Conservation (phyloP, 2,113 vertebrate species). For the Nerophis lumbriciformis region DNA sequence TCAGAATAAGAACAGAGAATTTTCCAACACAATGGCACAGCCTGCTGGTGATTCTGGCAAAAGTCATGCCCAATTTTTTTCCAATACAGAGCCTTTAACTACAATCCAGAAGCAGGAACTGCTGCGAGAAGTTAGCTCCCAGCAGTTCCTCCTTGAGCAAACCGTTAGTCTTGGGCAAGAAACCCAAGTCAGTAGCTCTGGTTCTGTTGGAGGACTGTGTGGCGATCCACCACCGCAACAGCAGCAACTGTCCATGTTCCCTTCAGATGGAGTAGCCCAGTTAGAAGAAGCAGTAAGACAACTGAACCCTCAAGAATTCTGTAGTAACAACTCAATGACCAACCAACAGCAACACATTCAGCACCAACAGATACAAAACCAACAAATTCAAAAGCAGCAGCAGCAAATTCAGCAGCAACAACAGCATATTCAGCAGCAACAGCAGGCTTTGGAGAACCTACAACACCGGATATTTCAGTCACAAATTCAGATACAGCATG, state of each 20-base stretch:
- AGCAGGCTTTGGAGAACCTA: conserved; percentile 79
- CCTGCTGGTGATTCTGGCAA: conserved; percentile 81
- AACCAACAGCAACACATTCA: conserved; percentile 83
- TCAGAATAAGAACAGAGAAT: conserved; percentile 71
- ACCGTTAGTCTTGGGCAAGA: conserved; percentile 79
- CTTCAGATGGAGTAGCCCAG: conserved; percentile 82
- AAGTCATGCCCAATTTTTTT: conserved; percentile 76
- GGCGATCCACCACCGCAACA: conserved; percentile 75
- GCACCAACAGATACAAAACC: conserved; percentile 76
- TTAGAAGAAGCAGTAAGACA: conserved; percentile 92
- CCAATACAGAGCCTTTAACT: conserved; percentile 75
- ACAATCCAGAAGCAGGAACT: conserved; percentile 88
- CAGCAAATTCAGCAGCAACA: conserved; percentile 73
- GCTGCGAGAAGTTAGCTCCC: conserved; percentile 73
- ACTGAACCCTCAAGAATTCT: conserved; percentile 84
- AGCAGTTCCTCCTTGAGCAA: conserved; percentile 74
- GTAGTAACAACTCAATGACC: conserved; percentile 76
- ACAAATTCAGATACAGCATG: conserved; percentile 88
- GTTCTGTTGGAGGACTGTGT: conserved; percentile 56
- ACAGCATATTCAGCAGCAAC: conserved; percentile 71
- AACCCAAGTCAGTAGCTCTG: conserved; percentile 52
- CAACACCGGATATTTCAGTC: conserved; percentile 86
- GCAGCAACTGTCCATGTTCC: conserved; percentile 82
- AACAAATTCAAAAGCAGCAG: conserved; percentile 78
- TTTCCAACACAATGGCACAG: conserved; percentile 76